Evolutionary conservation across 2,888 invertebrate genomes (phyloP).

Genomic region (Lasioglossum malachurum): DNA sequence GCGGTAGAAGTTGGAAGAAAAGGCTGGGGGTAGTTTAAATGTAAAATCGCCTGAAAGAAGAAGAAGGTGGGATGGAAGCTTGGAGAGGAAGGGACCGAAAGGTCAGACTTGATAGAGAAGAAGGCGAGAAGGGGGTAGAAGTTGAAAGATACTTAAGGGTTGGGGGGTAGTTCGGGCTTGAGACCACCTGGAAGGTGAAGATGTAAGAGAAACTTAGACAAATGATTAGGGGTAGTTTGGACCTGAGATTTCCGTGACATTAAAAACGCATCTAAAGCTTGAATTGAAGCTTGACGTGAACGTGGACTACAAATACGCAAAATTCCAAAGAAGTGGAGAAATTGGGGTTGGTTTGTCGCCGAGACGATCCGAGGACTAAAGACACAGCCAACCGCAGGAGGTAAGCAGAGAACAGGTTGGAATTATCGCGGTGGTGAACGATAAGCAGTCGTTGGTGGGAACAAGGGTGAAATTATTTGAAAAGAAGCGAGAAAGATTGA

Average conservation of each 20-base stretch:
- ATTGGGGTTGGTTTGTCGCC: not conserved
- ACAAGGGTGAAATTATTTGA: not conserved
- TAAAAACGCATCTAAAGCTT: not conserved
- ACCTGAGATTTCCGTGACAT: not conserved
- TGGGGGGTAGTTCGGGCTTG: not conserved
- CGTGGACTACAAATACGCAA: not conserved
- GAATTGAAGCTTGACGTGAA: not conserved
- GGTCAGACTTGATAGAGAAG: not conserved
- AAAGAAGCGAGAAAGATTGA: constrained; percentile 9
- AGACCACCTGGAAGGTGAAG: too few relatives aligned
- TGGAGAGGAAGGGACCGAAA: not conserved
- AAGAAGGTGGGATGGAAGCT: not conserved
- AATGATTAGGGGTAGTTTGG: not conserved
- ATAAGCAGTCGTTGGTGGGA: not conserved
- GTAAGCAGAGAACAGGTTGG: not conserved
- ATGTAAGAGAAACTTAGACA: not conserved
- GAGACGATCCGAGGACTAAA: not conserved
- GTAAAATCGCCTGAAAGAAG: not conserved
- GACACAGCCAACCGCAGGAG: not conserved
- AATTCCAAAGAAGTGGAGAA: not conserved
- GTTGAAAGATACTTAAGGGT: not conserved
- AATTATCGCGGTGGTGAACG: not conserved
- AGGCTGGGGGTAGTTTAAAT: not conserved
- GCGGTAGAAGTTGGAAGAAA: not conserved
- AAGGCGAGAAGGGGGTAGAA: not conserved